Conservation (phyloP, 2,113 vertebrate genomes). For the Melanerpes formicivorus region DNA sequence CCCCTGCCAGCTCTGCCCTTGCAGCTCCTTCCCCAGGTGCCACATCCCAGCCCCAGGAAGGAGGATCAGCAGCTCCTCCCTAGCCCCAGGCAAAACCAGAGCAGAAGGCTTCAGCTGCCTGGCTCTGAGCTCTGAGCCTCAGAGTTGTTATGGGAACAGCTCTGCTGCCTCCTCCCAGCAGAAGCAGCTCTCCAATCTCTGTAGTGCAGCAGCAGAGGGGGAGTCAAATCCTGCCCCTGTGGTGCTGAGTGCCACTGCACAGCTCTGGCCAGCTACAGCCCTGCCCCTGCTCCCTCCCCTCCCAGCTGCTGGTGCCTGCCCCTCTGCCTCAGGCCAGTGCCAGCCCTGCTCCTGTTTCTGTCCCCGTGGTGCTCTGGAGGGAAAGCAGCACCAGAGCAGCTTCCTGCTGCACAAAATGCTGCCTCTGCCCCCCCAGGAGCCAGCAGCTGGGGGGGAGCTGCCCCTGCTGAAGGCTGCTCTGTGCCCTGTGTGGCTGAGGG, state of each 20-base stretch:
- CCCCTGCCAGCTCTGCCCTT: background rate
- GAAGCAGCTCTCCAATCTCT: background rate
- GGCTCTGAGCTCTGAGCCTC: background rate
- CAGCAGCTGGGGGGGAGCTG: background rate
- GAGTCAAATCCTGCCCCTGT: background rate
- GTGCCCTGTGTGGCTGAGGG: background rate
- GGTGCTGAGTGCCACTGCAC: slow-evolving; percentile 4
- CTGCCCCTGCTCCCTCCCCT: background rate
- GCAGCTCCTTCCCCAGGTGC: background rate
- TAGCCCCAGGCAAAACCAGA: slow-evolving; percentile 8
- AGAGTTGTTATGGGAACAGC: slow-evolving; percentile 58
- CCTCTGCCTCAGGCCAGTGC: background rate
- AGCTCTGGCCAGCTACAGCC: background rate
- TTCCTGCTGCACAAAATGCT: slow-evolving; percentile 7
- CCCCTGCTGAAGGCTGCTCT: background rate
- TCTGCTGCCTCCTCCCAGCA: slow-evolving; percentile 13
- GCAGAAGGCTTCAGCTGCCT: slow-evolving; percentile 7
- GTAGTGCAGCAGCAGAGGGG: background rate
- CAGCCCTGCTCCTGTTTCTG: background rate
- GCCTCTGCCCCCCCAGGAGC: background rate
- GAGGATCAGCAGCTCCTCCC: slow-evolving; percentile 1
- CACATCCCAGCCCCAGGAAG: background rate
- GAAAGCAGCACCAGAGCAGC: background rate
- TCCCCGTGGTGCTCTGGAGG: background rate
- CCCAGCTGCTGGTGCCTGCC: background rate